Conservation (phyloP, 2,797 vertebrate species). For the Liparis tanakae region DNA sequence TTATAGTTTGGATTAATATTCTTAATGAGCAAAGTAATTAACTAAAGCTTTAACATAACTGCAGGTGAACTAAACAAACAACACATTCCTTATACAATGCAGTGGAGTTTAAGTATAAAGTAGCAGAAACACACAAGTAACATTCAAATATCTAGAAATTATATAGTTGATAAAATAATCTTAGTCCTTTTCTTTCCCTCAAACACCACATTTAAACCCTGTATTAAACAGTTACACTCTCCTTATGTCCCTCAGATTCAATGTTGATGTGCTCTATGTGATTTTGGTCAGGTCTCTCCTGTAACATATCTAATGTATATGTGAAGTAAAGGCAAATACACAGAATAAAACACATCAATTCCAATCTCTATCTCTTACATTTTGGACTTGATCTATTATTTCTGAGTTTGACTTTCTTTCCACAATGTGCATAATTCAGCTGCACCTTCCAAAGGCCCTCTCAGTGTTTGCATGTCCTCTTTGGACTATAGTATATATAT, state of each 20-base stretch:
- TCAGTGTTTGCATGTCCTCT: not conserved
- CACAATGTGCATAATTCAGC: conserved; percentile 11
- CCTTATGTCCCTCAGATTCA: not conserved
- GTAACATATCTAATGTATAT: not conserved
- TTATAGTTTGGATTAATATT: not conserved
- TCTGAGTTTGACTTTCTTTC: not conserved
- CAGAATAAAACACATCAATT: not conserved
- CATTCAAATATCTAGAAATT: not conserved
- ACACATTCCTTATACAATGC: not conserved
- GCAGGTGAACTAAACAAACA: not conserved
- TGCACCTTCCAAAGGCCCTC: not conserved
- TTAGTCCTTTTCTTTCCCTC: not conserved
- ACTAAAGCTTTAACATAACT: not conserved
- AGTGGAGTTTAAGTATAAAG: not conserved
- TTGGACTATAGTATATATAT: not conserved
- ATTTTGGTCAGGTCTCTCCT: not conserved
- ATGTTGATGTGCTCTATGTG: not conserved
- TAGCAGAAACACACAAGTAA: not conserved
- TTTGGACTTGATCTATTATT: not conserved
- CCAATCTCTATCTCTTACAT: not conserved
- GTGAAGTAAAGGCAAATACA: not conserved
- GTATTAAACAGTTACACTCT: not conserved
- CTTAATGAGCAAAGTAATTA: not conserved
- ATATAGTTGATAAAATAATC: not conserved
- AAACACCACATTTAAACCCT: not conserved